Base-by-base conservation (phyloP, 2,797 vertebrate genomes). In the Masticophis lateralis region DNA sequence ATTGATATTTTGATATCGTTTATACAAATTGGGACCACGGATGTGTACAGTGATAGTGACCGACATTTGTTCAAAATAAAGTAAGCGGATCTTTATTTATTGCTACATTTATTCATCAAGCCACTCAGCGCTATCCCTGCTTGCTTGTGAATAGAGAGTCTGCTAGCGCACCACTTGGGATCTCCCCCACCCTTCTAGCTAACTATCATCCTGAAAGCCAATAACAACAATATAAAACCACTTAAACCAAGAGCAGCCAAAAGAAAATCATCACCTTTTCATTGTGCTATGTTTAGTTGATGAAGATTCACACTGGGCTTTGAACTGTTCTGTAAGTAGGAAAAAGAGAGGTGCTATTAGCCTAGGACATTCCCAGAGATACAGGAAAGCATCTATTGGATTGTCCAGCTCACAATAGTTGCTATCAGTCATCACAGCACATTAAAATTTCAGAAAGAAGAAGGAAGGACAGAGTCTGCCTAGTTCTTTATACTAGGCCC, bases 401-500 rank as follows among this genome's bases (percentile, higher is more conserved):
- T 47, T 89, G 18, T 14, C 22, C 20, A 32, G 55, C 25, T 57
- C 59, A 32, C 16, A 47, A 5, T 25, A 6, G 53, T 74, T 87
- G 53, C 22, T 88, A 25, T 86, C 32, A 43, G 28, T 74, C 63
- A 47, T 20, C 5, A n/a, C 60, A 53, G 53, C 43, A 91, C 56
- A 79, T 61, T 16, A 88, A 14, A 47, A 83, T 63, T 43, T 88
- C 90, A 60, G 47, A 61, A 53, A 55, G n/a, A 28, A 61, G 27
- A 91, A 88, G 63, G 43, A 79, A 66, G 88, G 86, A 79, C 51
- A 53, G 56, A 32, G 25, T 56, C 18, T 56, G 22, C 51, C 25
- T 63, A 37, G 59, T 90, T 87, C 60, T 61, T 90, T 60, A 90
- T 87, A 91, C 63, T 93, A 56, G 55, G 63, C 57, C 57, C 90